Conservation (phyloP, 1,140 invertebrate genomes). For the Drosophila saltans region DNA sequence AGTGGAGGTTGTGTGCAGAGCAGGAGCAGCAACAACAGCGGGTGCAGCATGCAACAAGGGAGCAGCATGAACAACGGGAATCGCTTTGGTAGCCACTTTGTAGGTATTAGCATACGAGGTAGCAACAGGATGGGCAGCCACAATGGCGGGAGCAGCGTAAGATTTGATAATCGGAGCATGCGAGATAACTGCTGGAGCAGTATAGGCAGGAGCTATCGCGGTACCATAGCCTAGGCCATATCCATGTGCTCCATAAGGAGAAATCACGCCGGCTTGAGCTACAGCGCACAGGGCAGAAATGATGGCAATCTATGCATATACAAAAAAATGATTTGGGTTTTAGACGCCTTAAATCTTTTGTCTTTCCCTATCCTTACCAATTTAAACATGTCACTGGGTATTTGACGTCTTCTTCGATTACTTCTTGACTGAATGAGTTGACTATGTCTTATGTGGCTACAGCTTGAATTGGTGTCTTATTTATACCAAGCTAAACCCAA, state of each 20-base stretch:
- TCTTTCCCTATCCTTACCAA: slow-evolving; percentile 77
- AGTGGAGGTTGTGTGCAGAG: slow-evolving; percentile 73
- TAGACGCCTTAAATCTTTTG: slow-evolving; percentile 19
- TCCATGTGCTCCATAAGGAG: slow-evolving; percentile 67
- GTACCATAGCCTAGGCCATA: slow-evolving; percentile 54
- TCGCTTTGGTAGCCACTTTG: slow-evolving; percentile 83
- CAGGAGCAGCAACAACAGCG: slow-evolving; percentile 68
- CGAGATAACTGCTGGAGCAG: slow-evolving; percentile 64
- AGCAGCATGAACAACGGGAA: slow-evolving; percentile 77
- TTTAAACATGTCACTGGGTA: slow-evolving; percentile 78
- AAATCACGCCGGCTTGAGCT: slow-evolving; percentile 75
- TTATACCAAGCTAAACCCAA: slow-evolving; percentile 74
- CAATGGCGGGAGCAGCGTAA: slow-evolving; percentile 74
- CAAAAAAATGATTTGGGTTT: neutral
- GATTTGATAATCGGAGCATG: slow-evolving; percentile 76
- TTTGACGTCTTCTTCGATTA: slow-evolving; percentile 46
- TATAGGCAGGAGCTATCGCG: slow-evolving; percentile 57
- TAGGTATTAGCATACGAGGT: slow-evolving; percentile 86
- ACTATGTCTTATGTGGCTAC: slow-evolving; percentile 69
- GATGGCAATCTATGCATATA: slow-evolving; percentile 57
- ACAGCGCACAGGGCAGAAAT: slow-evolving; percentile 77
- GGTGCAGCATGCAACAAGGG: slow-evolving; percentile 73
- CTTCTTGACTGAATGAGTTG: slow-evolving; percentile 63
- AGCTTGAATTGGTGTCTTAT: slow-evolving; percentile 56
- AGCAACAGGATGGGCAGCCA: slow-evolving; percentile 83